Evolutionary conservation across 2,888 invertebrate genomes (phyloP).

Genomic region (Rapana venosa): DNA sequence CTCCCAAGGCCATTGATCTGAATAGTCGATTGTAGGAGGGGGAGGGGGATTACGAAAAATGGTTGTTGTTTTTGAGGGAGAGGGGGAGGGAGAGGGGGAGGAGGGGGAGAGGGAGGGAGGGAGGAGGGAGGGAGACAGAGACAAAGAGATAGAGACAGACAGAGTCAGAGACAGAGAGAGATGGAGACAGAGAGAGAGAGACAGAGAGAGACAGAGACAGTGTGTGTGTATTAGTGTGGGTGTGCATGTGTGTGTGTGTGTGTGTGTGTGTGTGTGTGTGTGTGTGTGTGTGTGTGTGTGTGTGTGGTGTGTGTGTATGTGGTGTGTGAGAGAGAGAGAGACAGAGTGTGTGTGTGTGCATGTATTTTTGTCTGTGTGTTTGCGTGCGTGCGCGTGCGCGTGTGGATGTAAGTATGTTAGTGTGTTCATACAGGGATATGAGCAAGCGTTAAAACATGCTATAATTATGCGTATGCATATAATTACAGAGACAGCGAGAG

Average conservation of each 20-base stretch:
- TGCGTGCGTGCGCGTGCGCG: neutral
- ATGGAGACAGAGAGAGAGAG: neutral
- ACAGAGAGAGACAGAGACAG: too few species aligned
- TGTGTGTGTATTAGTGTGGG: neutral
- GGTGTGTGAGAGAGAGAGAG: too few species aligned
- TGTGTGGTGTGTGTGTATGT: neutral
- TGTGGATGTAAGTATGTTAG: neutral
- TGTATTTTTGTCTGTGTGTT: neutral
- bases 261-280: neutral
- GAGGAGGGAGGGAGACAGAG: too few species aligned
- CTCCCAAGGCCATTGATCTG: too few species aligned
- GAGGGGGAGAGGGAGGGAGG: too few species aligned
- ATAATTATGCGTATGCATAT: too few species aligned
- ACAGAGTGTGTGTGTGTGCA: neutral
- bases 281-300: too few species aligned
- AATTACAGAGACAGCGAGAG: too few species aligned
- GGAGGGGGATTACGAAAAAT: too few species aligned
- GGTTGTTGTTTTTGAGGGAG: too few species aligned
- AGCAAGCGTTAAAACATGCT: too few species aligned
- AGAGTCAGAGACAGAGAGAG: neutral
- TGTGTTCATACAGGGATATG: neutral
- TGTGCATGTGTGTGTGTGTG: neutral
- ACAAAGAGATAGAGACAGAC: neutral
- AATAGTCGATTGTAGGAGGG: too few species aligned
- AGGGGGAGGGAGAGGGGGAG: neutral